Evolutionary conservation across 2,888 invertebrate genomes (phyloP).

Genomic region (Prenolepis imparis): DNA sequence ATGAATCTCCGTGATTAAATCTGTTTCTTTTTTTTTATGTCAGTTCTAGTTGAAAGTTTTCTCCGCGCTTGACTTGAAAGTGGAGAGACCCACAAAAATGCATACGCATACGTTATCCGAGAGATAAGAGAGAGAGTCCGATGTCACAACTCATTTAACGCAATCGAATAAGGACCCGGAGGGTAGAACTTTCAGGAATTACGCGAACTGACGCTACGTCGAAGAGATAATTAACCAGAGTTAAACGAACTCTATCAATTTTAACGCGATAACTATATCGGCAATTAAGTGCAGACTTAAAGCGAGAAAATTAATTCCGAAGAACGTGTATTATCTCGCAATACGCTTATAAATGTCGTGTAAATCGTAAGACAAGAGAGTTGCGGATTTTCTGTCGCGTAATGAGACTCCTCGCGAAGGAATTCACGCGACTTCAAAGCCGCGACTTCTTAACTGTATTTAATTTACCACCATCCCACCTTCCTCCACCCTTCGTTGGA

Average conservation of each 20-base stretch:
- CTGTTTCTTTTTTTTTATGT: conserved; percentile 23
- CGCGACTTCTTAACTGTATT: conserved; percentile 39
- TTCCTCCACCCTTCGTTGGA: neutral
- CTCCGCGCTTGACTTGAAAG: conserved; percentile 35
- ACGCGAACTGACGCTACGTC: neutral
- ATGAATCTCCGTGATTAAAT: conserved; percentile 47
- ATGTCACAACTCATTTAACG: conserved; percentile 6
- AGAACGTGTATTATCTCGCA: neutral
- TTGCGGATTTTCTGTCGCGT: neutral
- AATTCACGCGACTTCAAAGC: conserved; percentile 18
- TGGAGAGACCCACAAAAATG: conserved; percentile 15
- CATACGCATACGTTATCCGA: conserved; percentile 18
- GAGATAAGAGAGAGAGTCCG: neutral
- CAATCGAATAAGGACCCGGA: neutral
- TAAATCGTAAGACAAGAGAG: neutral
- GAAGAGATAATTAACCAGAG: neutral
- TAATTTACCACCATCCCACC: conserved; percentile 50
- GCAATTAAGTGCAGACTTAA: neutral
- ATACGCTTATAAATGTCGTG: neutral
- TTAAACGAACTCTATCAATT: neutral
- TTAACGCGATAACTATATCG: neutral
- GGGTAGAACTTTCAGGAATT: neutral
- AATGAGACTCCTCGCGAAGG: neutral
- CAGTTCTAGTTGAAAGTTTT: conserved; percentile 34
- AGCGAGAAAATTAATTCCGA: too few species aligned